A percentile compares a stretch with the other conserved stretches of the same genome.
phyloP scores from a whole-genome alignment of 2,888 invertebrate genomes.

The Glomeris marginata region DNA sequence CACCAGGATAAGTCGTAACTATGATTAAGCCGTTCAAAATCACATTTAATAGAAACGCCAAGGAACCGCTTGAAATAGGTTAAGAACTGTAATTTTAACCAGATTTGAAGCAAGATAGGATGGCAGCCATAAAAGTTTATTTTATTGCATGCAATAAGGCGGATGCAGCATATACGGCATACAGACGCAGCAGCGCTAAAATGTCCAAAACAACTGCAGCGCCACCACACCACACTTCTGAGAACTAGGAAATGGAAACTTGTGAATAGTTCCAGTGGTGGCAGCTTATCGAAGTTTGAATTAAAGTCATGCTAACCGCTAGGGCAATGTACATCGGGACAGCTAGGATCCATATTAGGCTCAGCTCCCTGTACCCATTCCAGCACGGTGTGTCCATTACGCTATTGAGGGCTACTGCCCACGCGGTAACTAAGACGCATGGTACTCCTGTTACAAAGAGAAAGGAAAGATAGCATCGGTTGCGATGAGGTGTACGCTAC shows the following conservation, averaged over 20 bases:
- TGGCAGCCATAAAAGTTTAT: not conserved
- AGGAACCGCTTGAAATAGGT: no score
- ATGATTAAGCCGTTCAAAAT: no score
- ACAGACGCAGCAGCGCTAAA: no score
- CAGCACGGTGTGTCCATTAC: slow-evolving; percentile 22
- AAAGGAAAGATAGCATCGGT: not conserved
- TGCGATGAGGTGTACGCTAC: no score
- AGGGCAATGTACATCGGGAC: slow-evolving; percentile 27
- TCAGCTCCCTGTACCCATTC: slow-evolving; percentile 24
- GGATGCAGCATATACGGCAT: no score
- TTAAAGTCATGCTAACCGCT: slow-evolving; percentile 20
- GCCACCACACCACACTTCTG: not conserved
- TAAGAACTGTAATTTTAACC: no score
- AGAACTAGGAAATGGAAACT: no score
- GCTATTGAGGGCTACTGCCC: slow-evolving; percentile 29
- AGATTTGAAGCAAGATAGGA: not conserved
- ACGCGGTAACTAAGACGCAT: slow-evolving; percentile 29
- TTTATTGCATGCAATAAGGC: no score
- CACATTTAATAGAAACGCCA: no score
- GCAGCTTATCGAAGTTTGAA: slow-evolving; percentile 12
- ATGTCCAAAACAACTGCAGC: no score
- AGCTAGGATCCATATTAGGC: slow-evolving; percentile 25
- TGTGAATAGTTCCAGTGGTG: slow-evolving; percentile 13
- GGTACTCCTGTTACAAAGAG: slow-evolving; percentile 30
- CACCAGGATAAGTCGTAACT: no score